Evolutionary conservation across 2,797 vertebrate species (phyloP).

Genomic region (Psittacula derbiana): DNA sequence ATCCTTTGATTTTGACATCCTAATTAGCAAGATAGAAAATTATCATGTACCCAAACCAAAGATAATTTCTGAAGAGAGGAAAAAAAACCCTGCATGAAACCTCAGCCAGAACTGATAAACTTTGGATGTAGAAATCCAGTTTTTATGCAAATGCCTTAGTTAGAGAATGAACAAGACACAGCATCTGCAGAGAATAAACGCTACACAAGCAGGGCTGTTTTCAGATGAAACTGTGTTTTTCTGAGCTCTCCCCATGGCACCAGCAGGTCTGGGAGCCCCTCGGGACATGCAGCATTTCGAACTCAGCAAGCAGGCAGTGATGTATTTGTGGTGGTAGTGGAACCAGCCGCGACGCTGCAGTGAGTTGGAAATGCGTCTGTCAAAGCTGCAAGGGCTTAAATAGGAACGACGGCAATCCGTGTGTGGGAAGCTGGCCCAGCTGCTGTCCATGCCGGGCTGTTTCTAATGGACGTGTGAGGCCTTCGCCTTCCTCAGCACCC

Average conservation of each 20-base stretch:
- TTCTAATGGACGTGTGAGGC: background rate
- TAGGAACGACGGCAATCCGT: background rate
- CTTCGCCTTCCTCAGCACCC: background rate
- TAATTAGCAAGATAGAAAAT: background rate
- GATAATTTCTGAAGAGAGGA: background rate
- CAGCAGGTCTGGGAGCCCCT: background rate
- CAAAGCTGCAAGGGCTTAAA: background rate
- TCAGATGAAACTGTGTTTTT: background rate
- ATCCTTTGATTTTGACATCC: background rate
- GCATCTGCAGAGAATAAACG: background rate
- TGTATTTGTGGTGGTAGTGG: background rate
- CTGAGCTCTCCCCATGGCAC: background rate
- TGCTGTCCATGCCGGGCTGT: background rate
- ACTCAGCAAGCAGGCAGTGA: background rate
- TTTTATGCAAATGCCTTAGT: background rate
- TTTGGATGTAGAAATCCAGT: background rate
- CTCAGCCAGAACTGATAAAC: background rate
- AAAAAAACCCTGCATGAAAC: background rate
- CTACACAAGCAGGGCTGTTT: background rate
- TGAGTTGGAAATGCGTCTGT: background rate
- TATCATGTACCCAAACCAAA: background rate
- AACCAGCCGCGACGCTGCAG: background rate
- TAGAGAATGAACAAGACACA: background rate
- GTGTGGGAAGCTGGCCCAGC: background rate
- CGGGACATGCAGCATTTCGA: rapidly evolving